These are phyloP conservation scores for Geotrypetes seraphini DNA, from an alignment of 2,797 vertebrate species.

Conservation along the genomic window DNA sequence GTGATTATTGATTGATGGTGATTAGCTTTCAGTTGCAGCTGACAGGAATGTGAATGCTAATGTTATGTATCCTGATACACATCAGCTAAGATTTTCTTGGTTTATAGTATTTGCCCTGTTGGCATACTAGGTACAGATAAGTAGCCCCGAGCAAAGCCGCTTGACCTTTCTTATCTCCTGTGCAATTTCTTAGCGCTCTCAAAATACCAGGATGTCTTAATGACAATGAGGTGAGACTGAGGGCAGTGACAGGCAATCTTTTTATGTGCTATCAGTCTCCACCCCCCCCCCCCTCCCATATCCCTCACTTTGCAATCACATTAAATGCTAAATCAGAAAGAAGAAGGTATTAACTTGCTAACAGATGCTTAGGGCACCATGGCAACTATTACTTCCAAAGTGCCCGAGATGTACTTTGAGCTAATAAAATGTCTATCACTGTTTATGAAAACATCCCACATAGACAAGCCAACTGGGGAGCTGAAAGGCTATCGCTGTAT, in stretches of 20 bases:
- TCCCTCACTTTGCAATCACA: slow-evolving; percentile 7
- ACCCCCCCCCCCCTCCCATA: no score
- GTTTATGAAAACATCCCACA: slow-evolving; percentile 9
- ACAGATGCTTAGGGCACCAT: slow-evolving; percentile 18
- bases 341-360: slow-evolving; percentile 12
- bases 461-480: slow-evolving; percentile 1
- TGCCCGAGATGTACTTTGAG: slow-evolving; percentile 14
- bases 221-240: background rate
- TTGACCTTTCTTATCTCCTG: no score
- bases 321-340: slow-evolving; percentile 8
- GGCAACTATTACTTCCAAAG: slow-evolving; percentile 38
- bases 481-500: background rate
- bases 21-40: no score
- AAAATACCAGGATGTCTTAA: background rate
- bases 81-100: no score
- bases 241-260: background rate
- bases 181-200: background rate
- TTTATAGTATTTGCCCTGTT: no score
- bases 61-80: no score
- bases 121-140: no score
- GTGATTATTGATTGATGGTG: no score
- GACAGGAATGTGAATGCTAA: no score
- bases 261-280: background rate
- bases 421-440: slow-evolving; percentile 15
- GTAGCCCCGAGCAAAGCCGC: no score